A percentile compares a stretch with the other conserved stretches of the same genome.
Evolutionary conservation across 1,140 invertebrate species (phyloP).

Genomic region (Scaptomyza hsui): DNA sequence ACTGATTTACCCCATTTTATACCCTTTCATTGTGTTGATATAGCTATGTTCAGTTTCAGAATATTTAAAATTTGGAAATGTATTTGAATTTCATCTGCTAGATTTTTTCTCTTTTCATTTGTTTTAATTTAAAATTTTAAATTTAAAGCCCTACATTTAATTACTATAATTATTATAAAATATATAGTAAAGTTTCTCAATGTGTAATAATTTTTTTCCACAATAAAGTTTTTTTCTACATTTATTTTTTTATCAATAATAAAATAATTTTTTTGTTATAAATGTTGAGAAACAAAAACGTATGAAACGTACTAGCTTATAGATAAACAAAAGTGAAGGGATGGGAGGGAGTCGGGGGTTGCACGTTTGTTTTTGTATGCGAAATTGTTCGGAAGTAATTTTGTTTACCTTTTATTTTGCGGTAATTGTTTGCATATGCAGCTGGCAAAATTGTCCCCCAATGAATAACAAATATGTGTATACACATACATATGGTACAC

Average conservation of each 20-base stretch:
- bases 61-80: too few relatives aligned
- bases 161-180: too few relatives aligned
- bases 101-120: too few relatives aligned
- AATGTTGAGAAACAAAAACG: constrained; percentile 12
- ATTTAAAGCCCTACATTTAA: too few relatives aligned
- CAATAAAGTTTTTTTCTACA: too few relatives aligned
- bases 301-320: constrained; percentile 43
- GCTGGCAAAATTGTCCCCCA: constrained; percentile 69
- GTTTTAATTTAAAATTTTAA: too few relatives aligned
- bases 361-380: constrained; percentile 60
- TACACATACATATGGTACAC: not conserved
- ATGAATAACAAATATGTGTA: constrained; percentile 58
- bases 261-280: too few relatives aligned
- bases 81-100: too few relatives aligned
- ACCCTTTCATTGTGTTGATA: not conserved
- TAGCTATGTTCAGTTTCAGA: not conserved
- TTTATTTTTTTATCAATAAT: too few relatives aligned
- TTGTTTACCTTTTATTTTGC: constrained; percentile 80
- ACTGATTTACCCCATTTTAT: not conserved
- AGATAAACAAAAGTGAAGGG: constrained; percentile 51
- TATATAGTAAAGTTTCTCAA: too few relatives aligned
- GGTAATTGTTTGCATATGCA: constrained; percentile 80
- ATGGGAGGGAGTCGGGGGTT: not conserved
- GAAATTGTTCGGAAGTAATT: constrained; percentile 79
- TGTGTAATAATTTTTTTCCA: too few relatives aligned